A percentile compares a stretch with the other conserved stretches of the same genome.
These are phyloP conservation scores for Drosophila parabipectinata DNA, from an alignment of 1,140 invertebrate species.

Conservation along the genomic window DNA sequence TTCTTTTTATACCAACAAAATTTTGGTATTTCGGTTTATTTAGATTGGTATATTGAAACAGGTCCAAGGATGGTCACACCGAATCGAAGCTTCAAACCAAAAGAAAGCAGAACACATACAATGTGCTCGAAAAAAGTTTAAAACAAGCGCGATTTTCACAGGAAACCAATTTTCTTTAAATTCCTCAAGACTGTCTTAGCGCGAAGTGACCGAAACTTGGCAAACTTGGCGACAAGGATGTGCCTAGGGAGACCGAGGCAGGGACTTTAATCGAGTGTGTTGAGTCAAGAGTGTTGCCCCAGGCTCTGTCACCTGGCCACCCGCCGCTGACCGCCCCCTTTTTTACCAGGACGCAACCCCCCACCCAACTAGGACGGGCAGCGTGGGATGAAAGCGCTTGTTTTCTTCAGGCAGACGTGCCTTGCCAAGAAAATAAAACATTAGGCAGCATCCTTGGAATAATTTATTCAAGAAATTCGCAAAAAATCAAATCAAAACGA, in stretches of 20 bases:
- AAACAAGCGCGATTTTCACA: not conserved
- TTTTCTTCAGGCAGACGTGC: conserved; percentile 9
- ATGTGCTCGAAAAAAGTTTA: conserved; percentile 4
- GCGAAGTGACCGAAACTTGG: too few species aligned
- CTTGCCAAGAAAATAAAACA: conserved; percentile 12
- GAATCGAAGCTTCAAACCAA: not conserved
- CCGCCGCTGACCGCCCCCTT: not conserved
- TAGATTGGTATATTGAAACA: not conserved
- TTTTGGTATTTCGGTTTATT: not conserved
- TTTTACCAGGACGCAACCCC: not conserved
- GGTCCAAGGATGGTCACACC: not conserved
- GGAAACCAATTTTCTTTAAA: not conserved
- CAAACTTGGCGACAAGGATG: too few species aligned
- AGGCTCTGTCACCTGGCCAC: conserved; percentile 39
- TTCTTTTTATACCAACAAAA: not conserved
- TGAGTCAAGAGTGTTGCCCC: conserved; percentile 35
- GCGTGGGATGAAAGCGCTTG: conserved; percentile 32
- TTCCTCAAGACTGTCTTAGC: conserved; percentile 2
- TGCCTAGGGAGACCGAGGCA: not conserved
- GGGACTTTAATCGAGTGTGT: conserved; percentile 4
- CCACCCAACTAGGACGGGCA: not conserved
- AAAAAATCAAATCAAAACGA: conserved; percentile 17
- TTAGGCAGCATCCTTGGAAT: conserved; percentile 16
- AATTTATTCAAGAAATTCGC: conserved; percentile 14
- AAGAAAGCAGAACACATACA: not conserved